Evolutionary conservation across 2,797 vertebrate species (phyloP).

Genomic region (Sternarchorhynchus goeldii): DNA sequence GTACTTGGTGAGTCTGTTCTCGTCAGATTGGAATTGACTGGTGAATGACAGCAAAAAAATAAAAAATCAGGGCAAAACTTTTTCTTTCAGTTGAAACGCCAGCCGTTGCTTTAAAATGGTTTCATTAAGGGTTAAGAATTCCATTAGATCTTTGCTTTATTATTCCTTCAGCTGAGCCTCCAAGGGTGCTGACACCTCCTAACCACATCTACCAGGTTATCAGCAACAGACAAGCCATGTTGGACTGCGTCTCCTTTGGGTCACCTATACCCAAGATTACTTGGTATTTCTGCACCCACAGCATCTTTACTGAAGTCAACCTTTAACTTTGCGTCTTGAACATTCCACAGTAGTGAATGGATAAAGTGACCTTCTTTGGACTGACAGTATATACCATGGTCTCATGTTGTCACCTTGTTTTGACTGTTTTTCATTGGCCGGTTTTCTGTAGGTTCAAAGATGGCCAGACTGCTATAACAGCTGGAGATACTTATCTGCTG

Average conservation of each 20-base stretch:
- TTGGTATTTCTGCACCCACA: conserved; percentile 73
- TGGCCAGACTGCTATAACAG: conserved; percentile 80
- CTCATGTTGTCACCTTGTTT: background rate
- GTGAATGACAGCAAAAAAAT: background rate
- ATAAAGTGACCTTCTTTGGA: background rate
- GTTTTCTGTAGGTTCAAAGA: conserved; percentile 86
- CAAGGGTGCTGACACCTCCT: conserved; percentile 86
- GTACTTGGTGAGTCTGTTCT: conserved; percentile 82
- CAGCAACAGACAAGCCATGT: conserved; percentile 79
- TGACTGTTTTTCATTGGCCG: background rate
- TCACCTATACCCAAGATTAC: conserved; percentile 90
- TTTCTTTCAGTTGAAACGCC: background rate
- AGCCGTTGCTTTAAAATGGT: no score
- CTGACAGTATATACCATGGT: background rate
- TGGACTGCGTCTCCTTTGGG: conserved; percentile 91
- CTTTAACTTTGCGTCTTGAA: no score
- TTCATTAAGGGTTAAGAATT: background rate
- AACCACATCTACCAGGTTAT: conserved; percentile 89
- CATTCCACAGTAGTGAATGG: no score
- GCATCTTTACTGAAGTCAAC: background rate
- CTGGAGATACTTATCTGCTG: conserved; percentile 82
- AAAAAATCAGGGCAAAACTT: no score
- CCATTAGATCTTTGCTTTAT: background rate
- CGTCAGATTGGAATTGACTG: background rate
- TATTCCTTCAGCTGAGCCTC: conserved; percentile 82